phyloP scores from a whole-genome alignment of 2,888 invertebrate species.

The Cerastis rubricosa region DNA sequence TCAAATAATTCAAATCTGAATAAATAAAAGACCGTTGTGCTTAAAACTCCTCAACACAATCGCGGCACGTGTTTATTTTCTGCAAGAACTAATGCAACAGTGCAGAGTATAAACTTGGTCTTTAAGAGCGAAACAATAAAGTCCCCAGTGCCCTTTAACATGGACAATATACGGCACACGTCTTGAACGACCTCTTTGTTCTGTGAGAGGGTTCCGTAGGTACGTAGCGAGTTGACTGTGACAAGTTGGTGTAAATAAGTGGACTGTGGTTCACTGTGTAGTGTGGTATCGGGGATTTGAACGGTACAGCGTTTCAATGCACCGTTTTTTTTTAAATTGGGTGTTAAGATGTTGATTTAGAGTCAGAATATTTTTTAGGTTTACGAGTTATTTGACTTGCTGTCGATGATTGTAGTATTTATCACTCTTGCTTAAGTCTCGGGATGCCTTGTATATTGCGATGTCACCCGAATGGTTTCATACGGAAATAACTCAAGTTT shows the following conservation, averaged over 20 bases:
- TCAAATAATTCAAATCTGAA: conserved; percentile 10
- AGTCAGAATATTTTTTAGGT: background rate
- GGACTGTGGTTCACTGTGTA: conserved; percentile 28
- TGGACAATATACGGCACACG: conserved; percentile 80
- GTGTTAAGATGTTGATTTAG: background rate
- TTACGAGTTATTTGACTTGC: too few species aligned
- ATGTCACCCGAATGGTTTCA: background rate
- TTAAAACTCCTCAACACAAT: conserved; percentile 11
- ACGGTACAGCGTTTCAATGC: background rate
- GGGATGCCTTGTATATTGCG: background rate
- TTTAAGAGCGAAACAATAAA: conserved; percentile 77
- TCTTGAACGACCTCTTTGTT: conserved; percentile 68
- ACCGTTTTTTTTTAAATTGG: conserved; percentile 18
- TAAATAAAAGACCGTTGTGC: conserved; percentile 7
- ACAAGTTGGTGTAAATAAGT: conserved; percentile 46
- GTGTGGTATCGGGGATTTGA: background rate
- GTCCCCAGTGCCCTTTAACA: conserved; percentile 77
- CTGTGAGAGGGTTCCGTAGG: conserved; percentile 74
- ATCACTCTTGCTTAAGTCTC: background rate
- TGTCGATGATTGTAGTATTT: background rate
- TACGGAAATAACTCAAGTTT: background rate
- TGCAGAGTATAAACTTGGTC: conserved; percentile 49
- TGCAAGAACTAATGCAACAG: conserved; percentile 17
- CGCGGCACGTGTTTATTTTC: conserved; percentile 58
- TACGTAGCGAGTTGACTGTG: conserved; percentile 29